Conservation (phyloP, 2,888 invertebrate genomes). For the Drosophila prolongata region DNA sequence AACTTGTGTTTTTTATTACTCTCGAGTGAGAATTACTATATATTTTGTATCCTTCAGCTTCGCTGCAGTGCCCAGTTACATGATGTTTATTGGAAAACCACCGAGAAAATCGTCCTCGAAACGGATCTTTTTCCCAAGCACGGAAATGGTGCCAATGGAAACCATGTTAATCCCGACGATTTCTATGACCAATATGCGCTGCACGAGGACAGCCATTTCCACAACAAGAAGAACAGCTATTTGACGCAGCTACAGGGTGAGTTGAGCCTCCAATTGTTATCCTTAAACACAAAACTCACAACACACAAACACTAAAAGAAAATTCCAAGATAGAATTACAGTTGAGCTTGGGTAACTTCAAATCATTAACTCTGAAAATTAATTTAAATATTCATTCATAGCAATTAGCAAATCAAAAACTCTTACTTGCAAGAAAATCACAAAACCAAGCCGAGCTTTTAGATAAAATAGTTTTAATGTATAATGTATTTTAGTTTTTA, state of each 20-base stretch:
- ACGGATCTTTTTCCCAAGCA: conserved; percentile 83
- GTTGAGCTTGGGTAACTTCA: neutral
- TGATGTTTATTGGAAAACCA: conserved; percentile 88
- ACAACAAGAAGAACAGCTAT: conserved; percentile 83
- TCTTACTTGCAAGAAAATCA: no score
- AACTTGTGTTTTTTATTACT: conserved; percentile 14
- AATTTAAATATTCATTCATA: no score
- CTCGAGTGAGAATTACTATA: neutral
- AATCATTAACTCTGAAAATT: neutral
- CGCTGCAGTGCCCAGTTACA: conserved; percentile 88
- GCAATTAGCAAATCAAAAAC: no score
- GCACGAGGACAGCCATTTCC: conserved; percentile 77
- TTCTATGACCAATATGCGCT: conserved; percentile 82
- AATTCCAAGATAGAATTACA: neutral
- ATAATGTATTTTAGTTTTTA: no score
- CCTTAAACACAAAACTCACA: conserved; percentile 16
- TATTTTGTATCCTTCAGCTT: conserved; percentile 81
- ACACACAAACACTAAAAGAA: conserved; percentile 14
- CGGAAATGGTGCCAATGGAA: conserved; percentile 71
- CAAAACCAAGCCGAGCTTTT: no score
- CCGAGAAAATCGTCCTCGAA: conserved; percentile 88
- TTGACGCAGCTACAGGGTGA: conserved; percentile 84
- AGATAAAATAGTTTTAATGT: no score
- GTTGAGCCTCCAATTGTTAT: conserved; percentile 63
- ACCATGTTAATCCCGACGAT: conserved; percentile 74